Evolutionary conservation across 2,113 vertebrate species (phyloP).

Genomic region (Leptobrachium ailaonicum): DNA sequence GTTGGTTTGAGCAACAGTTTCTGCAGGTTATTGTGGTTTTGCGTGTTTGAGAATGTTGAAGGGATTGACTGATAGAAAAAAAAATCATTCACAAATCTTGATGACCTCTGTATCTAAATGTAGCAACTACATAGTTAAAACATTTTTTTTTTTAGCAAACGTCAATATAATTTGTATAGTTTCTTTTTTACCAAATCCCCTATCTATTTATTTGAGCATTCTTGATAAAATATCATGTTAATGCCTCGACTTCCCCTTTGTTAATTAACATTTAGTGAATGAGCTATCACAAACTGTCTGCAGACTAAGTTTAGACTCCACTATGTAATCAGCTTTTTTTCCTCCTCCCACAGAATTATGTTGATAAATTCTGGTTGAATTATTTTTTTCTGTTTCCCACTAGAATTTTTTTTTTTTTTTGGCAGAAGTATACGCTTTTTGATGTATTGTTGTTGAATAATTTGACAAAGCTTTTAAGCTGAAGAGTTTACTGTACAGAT

Average conservation of each 20-base stretch:
- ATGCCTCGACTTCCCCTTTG: neutral
- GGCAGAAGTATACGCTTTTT: neutral
- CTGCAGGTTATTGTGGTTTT: too few relatives aligned
- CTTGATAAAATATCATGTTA: neutral
- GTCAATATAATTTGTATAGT: neutral
- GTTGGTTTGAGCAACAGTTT: too few relatives aligned
- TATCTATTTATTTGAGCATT: neutral
- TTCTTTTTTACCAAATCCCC: neutral
- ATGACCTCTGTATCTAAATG: too few relatives aligned
- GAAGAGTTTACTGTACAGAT: too few relatives aligned
- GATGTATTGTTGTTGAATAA: neutral
- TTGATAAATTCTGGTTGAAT: constrained; percentile 25
- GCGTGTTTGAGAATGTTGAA: too few relatives aligned
- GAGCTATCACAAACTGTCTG: constrained; percentile 39
- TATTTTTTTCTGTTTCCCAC: neutral
- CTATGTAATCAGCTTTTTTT: constrained; percentile 37
- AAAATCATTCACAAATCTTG: too few relatives aligned
- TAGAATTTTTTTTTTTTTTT: neutral
- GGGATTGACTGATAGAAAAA: too few relatives aligned
- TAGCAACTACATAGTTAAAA: too few relatives aligned
- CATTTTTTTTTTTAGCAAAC: neutral
- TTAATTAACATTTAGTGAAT: constrained; percentile 30
- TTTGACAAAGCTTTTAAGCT: neutral
- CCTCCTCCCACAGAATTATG: constrained; percentile 22
- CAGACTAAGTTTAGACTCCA: constrained; percentile 39